These are phyloP conservation scores for Rhyacophila evoluta DNA, from an alignment of 2,888 invertebrate species.

Conservation along the genomic window DNA sequence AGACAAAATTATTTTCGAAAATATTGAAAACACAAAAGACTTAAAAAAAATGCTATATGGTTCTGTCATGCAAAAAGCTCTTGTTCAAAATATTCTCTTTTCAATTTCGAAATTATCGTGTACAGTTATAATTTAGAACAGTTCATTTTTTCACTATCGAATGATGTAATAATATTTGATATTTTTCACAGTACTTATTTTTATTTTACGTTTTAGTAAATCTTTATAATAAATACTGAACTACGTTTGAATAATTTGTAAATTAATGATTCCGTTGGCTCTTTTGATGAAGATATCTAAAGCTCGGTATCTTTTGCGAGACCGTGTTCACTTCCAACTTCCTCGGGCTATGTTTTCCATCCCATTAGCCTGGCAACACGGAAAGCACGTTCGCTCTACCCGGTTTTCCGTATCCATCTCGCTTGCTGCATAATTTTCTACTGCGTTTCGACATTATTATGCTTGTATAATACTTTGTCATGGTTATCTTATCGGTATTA, in stretches of 20 bases:
- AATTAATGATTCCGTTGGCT: not conserved
- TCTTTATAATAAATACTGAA: too few species aligned
- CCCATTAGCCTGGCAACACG: not conserved
- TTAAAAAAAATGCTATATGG: too few species aligned
- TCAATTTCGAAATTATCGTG: too few species aligned
- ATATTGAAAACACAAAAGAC: too few species aligned
- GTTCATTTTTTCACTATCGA: too few species aligned
- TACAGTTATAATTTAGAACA: too few species aligned
- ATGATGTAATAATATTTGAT: too few species aligned
- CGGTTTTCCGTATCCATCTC: not conserved
- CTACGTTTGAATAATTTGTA: not conserved
- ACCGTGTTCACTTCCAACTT: not conserved
- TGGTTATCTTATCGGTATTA: not conserved
- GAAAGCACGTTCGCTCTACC: conserved; percentile 11
- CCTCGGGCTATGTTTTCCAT: conserved; percentile 10
- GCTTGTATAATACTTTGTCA: not conserved
- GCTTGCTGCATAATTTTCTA: not conserved
- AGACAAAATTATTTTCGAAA: too few species aligned
- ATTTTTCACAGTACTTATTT: too few species aligned
- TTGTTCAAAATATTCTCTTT: too few species aligned
- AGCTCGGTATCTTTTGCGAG: not conserved
- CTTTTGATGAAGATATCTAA: not conserved
- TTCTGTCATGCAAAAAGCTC: too few species aligned
- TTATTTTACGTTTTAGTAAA: too few species aligned
- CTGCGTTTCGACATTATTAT: conserved; percentile 11